These are phyloP conservation scores for Atherinomorus stipes DNA, from an alignment of 2,113 vertebrate species.

Conservation along the genomic window DNA sequence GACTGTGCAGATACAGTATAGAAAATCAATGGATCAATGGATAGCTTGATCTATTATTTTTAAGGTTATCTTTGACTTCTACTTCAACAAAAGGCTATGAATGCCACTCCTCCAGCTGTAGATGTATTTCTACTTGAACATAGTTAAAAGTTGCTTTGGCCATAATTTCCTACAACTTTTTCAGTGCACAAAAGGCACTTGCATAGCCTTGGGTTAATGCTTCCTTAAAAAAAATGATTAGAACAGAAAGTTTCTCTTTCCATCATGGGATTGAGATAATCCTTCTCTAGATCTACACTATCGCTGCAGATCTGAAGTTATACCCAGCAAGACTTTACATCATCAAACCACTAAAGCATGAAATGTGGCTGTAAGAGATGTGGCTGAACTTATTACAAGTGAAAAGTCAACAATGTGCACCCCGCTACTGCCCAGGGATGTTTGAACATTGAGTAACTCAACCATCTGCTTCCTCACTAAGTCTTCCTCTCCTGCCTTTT, in stretches of 20 bases:
- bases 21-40: neutral
- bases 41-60: too few relatives aligned
- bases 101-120: too few relatives aligned
- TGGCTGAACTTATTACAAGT: slow-evolving; percentile 65
- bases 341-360: slow-evolving; percentile 45
- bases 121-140: too few relatives aligned
- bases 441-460: slow-evolving; percentile 66
- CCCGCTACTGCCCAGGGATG: slow-evolving; percentile 56
- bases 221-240: slow-evolving; percentile 13
- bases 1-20: too few relatives aligned
- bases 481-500: slow-evolving; percentile 6
- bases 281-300: slow-evolving; percentile 14
- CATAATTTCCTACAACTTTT: neutral
- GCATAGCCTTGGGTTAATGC: neutral
- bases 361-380: slow-evolving; percentile 60
- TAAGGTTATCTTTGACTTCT: too few relatives aligned
- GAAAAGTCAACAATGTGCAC: slow-evolving; percentile 65
- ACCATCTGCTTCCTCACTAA: slow-evolving; percentile 52
- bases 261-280: slow-evolving; percentile 16
- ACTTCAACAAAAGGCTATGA: too few relatives aligned
- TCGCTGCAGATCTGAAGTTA: slow-evolving; percentile 29
- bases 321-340: slow-evolving; percentile 22
- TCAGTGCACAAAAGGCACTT: neutral
- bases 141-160: neutral
- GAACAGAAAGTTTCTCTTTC: neutral